These are phyloP conservation scores for Glossophaga mutica DNA, from an alignment of 2,797 vertebrate species.

Conservation along the genomic window DNA sequence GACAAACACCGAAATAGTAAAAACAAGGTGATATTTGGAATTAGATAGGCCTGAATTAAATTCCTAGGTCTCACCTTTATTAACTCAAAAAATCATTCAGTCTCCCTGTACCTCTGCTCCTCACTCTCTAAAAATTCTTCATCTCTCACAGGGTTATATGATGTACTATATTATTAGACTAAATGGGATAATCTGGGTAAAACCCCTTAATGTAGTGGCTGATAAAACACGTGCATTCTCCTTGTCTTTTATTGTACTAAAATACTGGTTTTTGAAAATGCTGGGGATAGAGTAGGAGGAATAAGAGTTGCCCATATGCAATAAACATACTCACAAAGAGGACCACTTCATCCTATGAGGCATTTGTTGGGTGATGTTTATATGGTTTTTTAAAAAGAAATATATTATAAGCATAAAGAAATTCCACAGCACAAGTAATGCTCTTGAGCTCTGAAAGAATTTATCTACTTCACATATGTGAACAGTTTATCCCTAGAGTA, in stretches of 20 bases:
- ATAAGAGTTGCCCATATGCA: not conserved
- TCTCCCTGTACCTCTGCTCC: not conserved
- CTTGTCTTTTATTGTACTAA: not conserved
- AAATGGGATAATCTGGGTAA: not conserved
- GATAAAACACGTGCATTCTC: not conserved
- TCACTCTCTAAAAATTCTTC: not conserved
- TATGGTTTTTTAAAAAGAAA: not conserved
- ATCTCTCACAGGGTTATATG: not conserved
- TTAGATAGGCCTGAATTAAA: not conserved
- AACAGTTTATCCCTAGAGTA: slow-evolving; percentile 30
- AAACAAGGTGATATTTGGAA: not conserved
- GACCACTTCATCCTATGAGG: not conserved
- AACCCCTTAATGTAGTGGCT: not conserved
- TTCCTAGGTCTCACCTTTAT: not conserved
- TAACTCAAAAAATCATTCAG: not conserved
- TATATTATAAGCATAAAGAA: not conserved
- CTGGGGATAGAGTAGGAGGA: not conserved
- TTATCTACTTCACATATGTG: not conserved
- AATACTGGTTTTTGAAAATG: not conserved
- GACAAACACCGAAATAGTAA: not conserved
- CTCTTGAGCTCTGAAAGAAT: slow-evolving; percentile 10
- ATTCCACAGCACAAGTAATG: not conserved
- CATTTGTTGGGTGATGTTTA: not conserved
- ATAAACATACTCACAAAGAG: not conserved
- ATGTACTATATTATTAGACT: not conserved